A percentile compares a stretch with the other conserved stretches of the same genome.
These are phyloP conservation scores for Phytoseiulus persimilis DNA, from an alignment of 2,888 invertebrate species.

Conservation along the genomic window DNA sequence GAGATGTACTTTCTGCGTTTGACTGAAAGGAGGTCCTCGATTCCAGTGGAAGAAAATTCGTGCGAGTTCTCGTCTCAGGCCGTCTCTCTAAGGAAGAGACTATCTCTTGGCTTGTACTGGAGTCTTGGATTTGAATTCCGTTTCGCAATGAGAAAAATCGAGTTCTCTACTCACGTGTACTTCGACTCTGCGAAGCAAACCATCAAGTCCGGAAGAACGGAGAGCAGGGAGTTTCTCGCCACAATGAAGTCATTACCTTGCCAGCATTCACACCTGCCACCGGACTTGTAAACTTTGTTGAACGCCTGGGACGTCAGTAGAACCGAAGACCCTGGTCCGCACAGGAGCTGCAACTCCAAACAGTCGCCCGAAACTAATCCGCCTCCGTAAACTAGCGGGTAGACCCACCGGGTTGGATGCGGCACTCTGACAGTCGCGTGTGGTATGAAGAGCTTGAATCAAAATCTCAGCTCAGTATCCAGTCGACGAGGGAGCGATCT, in stretches of 20 bases:
- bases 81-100: too few relatives aligned
- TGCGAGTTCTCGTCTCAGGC: too few relatives aligned
- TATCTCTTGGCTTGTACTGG: too few relatives aligned
- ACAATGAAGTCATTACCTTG: not conserved
- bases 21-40: not conserved
- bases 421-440: not conserved
- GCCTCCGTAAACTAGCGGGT: constrained; percentile 14
- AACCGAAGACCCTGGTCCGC: not conserved
- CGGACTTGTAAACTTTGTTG: constrained; percentile 5
- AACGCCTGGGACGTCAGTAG: constrained; percentile 20
- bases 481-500: not conserved
- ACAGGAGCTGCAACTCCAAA: not conserved
- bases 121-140: too few relatives aligned
- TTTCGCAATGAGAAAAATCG: too few relatives aligned
- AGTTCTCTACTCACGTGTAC: not conserved
- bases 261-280: not conserved
- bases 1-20: constrained; percentile 6
- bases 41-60: not conserved
- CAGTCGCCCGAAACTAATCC: constrained; percentile 19
- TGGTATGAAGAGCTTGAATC: constrained; percentile 18
- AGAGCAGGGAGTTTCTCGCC: not conserved
- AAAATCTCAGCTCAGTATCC: not conserved
- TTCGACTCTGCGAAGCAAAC: constrained; percentile 11
- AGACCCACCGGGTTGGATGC: constrained; percentile 22
- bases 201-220: constrained; percentile 13